Evolutionary conservation across 2,888 invertebrate genomes (phyloP).

Genomic region (Drosophila koepferae): DNA sequence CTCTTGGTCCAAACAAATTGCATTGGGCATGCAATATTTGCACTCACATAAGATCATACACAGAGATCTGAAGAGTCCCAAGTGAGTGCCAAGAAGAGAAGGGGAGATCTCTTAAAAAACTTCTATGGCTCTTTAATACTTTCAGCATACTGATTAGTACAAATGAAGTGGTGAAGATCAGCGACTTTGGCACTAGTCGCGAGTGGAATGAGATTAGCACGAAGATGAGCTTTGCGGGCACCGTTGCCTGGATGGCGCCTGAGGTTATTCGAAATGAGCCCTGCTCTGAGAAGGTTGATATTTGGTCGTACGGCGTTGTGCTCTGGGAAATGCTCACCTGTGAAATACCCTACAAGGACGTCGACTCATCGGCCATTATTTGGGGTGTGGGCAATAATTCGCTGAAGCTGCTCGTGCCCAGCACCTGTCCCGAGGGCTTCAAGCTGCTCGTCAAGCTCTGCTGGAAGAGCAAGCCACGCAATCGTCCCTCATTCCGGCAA

Average conservation of each 20-base stretch:
- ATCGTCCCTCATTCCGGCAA: conserved; percentile 95
- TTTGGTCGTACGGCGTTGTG: conserved; percentile 99
- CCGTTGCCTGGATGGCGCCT: conserved; percentile 99
- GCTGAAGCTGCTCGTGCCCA: conserved; percentile 95
- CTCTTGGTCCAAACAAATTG: conserved; percentile 98
- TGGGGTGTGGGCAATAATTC: conserved; percentile 99
- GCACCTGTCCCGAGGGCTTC: conserved; percentile 94
- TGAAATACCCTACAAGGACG: conserved; percentile 96
- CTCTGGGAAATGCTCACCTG: conserved; percentile 98
- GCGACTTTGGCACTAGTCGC: conserved; percentile 98
- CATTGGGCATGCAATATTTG: conserved; percentile 97
- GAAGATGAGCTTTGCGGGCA: conserved; percentile 99
- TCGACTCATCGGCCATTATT: conserved; percentile 98
- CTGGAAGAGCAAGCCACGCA: conserved; percentile 95
- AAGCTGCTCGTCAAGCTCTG: conserved; percentile 95
- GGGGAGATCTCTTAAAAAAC: not conserved
- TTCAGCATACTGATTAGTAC: conserved; percentile 93
- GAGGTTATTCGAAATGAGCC: conserved; percentile 98
- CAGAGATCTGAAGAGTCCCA: conserved; percentile 99
- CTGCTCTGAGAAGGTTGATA: conserved; percentile 98
- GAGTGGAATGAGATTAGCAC: conserved; percentile 98
- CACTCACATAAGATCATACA: conserved; percentile 99
- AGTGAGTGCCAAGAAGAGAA: conserved; percentile 89
- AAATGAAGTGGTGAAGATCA: conserved; percentile 95
- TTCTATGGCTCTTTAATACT: not conserved